These are phyloP conservation scores for Bathynomus jamesi DNA, from an alignment of 1,140 invertebrate species.

Conservation along the genomic window DNA sequence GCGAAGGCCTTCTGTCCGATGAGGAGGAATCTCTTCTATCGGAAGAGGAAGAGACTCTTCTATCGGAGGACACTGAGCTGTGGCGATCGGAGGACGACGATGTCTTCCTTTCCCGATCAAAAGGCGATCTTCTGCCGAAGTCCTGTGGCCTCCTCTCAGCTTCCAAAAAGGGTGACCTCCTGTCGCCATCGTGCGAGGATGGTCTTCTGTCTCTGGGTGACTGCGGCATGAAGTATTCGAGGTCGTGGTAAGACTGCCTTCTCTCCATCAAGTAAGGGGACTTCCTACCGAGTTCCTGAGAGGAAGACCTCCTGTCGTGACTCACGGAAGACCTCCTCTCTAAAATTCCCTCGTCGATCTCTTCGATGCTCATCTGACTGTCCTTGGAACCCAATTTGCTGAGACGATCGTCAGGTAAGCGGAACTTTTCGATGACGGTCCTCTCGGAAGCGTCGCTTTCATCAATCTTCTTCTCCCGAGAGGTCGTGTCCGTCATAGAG, in stretches of 20 bases:
- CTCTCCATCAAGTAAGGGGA: slow-evolving; percentile 28
- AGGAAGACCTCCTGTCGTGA: slow-evolving; percentile 19
- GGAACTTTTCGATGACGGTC: slow-evolving; percentile 30
- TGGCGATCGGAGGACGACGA: slow-evolving; percentile 30
- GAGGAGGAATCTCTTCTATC: slow-evolving; percentile 29
- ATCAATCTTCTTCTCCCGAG: slow-evolving; percentile 26
- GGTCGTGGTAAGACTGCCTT: slow-evolving; percentile 26
- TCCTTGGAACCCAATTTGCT: slow-evolving; percentile 33
- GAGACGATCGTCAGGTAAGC: slow-evolving; percentile 30
- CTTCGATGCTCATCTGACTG: slow-evolving; percentile 36
- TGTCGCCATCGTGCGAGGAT: slow-evolving; percentile 6
- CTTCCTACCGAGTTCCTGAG: slow-evolving; percentile 26
- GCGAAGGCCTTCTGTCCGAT: slow-evolving; percentile 28
- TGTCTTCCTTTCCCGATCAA: slow-evolving; percentile 23
- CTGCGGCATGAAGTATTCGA: slow-evolving; percentile 13
- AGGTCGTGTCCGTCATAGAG: slow-evolving; percentile 7
- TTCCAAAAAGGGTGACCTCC: slow-evolving; percentile 24
- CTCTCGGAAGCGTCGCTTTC: slow-evolving; percentile 34
- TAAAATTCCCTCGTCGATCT: slow-evolving; percentile 31
- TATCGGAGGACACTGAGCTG: slow-evolving; percentile 32
- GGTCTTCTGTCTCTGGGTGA: slow-evolving; percentile 1
- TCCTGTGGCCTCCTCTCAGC: slow-evolving; percentile 30
- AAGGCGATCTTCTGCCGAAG: slow-evolving; percentile 25
- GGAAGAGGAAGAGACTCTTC: slow-evolving; percentile 26
- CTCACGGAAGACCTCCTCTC: slow-evolving; percentile 23